Conservation (phyloP, 2,113 vertebrate genomes). For the Mastomys natalensis region DNA sequence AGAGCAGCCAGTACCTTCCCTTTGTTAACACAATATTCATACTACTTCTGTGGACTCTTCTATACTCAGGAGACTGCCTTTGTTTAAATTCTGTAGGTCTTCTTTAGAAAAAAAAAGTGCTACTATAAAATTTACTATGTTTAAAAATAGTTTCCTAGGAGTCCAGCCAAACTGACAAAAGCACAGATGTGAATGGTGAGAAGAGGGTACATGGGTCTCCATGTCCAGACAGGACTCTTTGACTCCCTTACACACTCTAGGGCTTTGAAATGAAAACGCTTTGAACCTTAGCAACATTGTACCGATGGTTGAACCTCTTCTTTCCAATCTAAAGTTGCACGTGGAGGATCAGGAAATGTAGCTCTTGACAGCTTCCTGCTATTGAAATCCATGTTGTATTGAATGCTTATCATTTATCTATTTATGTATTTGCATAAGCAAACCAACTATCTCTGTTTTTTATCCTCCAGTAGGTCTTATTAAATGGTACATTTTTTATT, state of each 20-base stretch:
- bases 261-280: conserved; percentile 57
- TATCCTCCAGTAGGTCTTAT: not conserved
- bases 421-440: not conserved
- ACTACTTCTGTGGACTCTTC: not conserved
- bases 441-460: not conserved
- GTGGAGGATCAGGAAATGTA: not conserved
- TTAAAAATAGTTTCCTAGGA: conserved; percentile 43
- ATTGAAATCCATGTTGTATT: not conserved
- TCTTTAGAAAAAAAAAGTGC: conserved; percentile 13
- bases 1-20: rapidly evolving
- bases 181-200: not conserved
- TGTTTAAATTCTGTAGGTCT: not conserved
- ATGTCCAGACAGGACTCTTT: not conserved
- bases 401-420: not conserved
- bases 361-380: not conserved
- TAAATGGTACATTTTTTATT: not conserved
- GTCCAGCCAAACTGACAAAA: not conserved
- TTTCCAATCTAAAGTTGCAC: not conserved
- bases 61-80: not conserved
- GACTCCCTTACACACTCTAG: conserved; percentile 46
- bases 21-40: not conserved
- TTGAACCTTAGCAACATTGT: not conserved
- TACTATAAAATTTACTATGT: not conserved
- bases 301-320: not conserved
- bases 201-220: not conserved